Conservation (phyloP, 2,113 vertebrate species). For the Aptenodytes forsteri region DNA sequence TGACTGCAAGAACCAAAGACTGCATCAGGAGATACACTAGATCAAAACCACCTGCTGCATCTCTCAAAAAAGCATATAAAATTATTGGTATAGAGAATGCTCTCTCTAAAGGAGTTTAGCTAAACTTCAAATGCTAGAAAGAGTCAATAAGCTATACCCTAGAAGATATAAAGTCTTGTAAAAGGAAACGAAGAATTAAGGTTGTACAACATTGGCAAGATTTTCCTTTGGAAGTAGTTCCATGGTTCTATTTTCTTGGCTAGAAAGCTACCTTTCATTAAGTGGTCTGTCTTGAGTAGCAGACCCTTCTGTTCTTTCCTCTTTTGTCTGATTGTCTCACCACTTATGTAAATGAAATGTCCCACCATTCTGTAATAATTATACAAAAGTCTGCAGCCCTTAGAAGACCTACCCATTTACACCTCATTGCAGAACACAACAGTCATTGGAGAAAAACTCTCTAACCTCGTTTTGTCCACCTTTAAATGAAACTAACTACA, state of each 20-base stretch:
- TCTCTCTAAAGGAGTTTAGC: neutral
- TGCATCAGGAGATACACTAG: neutral
- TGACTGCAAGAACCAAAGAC: neutral
- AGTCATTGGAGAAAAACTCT: neutral
- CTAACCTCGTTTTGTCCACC: neutral
- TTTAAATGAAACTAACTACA: neutral
- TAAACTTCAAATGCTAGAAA: neutral
- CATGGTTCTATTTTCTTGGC: neutral
- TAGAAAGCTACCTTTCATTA: neutral
- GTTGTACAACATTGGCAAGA: neutral
- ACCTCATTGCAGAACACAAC: neutral
- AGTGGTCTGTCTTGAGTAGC: neutral
- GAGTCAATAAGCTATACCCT: neutral
- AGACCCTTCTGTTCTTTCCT: neutral
- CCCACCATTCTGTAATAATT: neutral
- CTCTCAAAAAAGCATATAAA: neutral
- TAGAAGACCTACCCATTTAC: neutral
- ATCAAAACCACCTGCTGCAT: neutral
- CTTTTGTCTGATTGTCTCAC: neutral
- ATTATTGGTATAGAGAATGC: neutral
- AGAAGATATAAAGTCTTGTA: neutral
- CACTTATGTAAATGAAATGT: neutral
- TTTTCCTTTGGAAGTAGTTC: neutral
- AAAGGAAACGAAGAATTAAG: neutral
- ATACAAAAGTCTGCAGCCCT: neutral